Evolutionary conservation across 1,140 invertebrate species (phyloP), one percentile per base, ranked within the genome.

Genomic region (Aplysia californica): DNA sequence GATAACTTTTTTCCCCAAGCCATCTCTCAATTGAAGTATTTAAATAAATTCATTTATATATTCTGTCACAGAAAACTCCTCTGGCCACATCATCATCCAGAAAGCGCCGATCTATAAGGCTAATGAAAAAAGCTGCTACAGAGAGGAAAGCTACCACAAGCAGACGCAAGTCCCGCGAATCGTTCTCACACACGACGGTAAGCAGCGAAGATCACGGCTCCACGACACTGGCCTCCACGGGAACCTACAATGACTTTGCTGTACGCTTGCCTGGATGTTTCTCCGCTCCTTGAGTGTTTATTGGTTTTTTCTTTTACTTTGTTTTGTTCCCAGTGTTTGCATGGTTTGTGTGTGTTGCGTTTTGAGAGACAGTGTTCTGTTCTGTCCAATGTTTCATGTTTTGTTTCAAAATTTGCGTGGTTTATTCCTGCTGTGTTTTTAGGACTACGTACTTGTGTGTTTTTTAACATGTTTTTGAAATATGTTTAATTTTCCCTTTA

Each of bases 181-280:
- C 58, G 33, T 74, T 74, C 38, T 74, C 71, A 29, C 71, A 74
- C 36, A 74, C 71, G 58, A 74, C 59, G 29, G 71, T 74, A 64
- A 74, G 71, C 71, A 65, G 71, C 33, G 71, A 65, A 15, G 59
- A 56, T 21, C 21, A 65, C 50, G 38, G 35, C 23, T 29, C 38
- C 72, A 33, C 71, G 36, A 31, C 71, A n/a, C 59, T 74, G 58
- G 71, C 58, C 29, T 38, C 59, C 59, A 35, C 38, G 21, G 58
- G 71, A 64, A 64, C 71, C 31, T 74, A 74, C 71, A 15, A 74
- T 33, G 71, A 74, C 29, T 74, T 74, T 65, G 71, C 71, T 74
- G 71, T 74, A 65, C 36, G 71, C 41, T 59, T 58, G 31, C n/a
- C 10, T 15, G 44, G 10, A 50, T n/a, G n/a, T n/a, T n/a, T n/a